Conservation (phyloP, 2,797 vertebrate genomes). For the Artibeus jamaicensis region DNA sequence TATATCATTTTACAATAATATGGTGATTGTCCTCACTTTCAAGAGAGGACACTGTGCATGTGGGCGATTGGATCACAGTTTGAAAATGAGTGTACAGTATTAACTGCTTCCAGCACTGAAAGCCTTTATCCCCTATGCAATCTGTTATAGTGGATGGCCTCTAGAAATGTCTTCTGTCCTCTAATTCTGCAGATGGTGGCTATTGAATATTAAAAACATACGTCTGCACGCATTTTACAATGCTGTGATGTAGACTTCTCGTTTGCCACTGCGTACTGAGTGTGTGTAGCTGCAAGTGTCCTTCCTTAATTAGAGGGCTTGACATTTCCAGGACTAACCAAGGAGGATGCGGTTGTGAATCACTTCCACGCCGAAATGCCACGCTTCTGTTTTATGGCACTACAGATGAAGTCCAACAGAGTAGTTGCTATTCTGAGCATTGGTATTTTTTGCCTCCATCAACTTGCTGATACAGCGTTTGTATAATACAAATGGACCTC, state of each 20-base stretch:
- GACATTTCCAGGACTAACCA: constrained; percentile 73
- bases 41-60: neutral
- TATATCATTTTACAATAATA: neutral
- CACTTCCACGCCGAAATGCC: constrained; percentile 56
- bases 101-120: neutral
- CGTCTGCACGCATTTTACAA: constrained; percentile 61
- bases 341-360: constrained; percentile 69
- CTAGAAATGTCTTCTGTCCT: neutral
- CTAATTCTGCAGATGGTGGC: neutral
- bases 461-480: constrained; percentile 78
- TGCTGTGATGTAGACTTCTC: constrained; percentile 15
- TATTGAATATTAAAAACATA: constrained; percentile 67
- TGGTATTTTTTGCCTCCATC: constrained; percentile 63
- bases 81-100: neutral
- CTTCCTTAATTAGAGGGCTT: constrained; percentile 70
- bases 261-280: constrained; percentile 57
- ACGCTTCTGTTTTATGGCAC: constrained; percentile 56
- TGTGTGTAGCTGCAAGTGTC: constrained; percentile 24
- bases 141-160: neutral
- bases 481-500: constrained; percentile 76
- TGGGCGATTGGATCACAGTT: neutral
- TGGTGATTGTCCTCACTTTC: neutral
- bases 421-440: neutral
- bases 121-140: neutral
- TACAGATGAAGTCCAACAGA: constrained; percentile 65